phyloP scores from a whole-genome alignment of 1,140 invertebrate species.

The Ctenoplectra terminalis region DNA sequence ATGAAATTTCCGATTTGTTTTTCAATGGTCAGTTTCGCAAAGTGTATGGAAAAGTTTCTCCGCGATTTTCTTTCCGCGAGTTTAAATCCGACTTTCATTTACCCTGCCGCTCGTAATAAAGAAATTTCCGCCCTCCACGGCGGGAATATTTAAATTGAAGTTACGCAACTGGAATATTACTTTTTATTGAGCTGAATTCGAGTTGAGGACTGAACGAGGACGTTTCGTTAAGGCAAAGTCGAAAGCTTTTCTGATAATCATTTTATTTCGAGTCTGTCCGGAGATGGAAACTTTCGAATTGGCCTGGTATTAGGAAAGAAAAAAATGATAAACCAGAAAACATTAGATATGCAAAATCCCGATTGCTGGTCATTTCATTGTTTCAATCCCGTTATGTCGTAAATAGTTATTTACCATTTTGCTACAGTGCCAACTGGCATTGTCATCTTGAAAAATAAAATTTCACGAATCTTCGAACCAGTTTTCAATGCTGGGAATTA shows the following conservation, averaged over 20 bases:
- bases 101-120: constrained; percentile 1
- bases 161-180: constrained; percentile 4
- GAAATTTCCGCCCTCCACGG: constrained; percentile 5
- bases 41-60: neutral
- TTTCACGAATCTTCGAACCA: too few species aligned
- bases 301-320: too few species aligned
- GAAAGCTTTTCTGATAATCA: neutral
- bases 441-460: too few species aligned
- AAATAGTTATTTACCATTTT: too few species aligned
- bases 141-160: constrained; percentile 8
- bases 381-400: too few species aligned
- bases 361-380: too few species aligned
- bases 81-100: constrained; percentile 21
- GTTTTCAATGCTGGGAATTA: too few species aligned
- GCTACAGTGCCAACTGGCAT: too few species aligned
- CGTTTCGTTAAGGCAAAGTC: neutral
- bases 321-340: too few species aligned
- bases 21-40: constrained; percentile 5
- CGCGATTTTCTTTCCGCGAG: neutral
- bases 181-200: neutral
- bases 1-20: constrained; percentile 11
- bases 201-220: neutral
- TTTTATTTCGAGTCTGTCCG: too few species aligned
- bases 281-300: neutral
- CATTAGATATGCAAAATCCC: too few species aligned